Conservation (phyloP, 2,797 vertebrate genomes). For the Sebastes kiyomatsui region DNA sequence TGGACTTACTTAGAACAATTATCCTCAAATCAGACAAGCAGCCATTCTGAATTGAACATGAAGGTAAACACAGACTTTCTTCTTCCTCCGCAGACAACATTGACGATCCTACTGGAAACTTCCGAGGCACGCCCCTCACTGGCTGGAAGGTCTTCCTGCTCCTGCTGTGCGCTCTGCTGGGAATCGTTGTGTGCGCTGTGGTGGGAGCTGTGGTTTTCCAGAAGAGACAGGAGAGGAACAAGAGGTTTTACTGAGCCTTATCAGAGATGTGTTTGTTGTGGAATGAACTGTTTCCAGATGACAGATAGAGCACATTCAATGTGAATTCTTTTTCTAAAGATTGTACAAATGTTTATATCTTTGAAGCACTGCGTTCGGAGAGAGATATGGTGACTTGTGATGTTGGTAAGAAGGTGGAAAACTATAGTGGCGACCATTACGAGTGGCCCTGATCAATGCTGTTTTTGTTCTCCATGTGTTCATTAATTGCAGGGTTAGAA, state of each 20-base stretch:
- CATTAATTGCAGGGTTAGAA: conserved; percentile 6
- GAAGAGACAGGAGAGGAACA: conserved; percentile 97
- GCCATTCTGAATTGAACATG: not conserved
- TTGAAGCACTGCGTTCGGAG: conserved; percentile 64
- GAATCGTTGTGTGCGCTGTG: conserved; percentile 94
- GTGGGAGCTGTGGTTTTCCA: conserved; percentile 98
- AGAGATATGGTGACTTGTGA: not conserved
- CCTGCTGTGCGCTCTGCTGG: conserved; percentile 92
- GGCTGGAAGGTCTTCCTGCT: conserved; percentile 98
- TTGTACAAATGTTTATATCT: conserved; percentile 77
- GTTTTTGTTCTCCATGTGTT: conserved; percentile 11
- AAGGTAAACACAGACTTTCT: not conserved
- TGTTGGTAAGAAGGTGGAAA: not conserved
- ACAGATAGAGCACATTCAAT: conserved; percentile 65
- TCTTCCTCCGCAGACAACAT: conserved; percentile 86
- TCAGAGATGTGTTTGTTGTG: conserved; percentile 2
- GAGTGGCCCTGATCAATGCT: conserved; percentile 19
- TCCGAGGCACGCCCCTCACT: conserved; percentile 92
- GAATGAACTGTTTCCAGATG: conserved; percentile 51
- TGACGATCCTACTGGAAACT: conserved; percentile 96
- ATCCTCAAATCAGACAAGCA: not conserved
- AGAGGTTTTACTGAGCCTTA: conserved; percentile 92
- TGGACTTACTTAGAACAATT: not conserved
- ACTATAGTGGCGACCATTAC: not conserved
- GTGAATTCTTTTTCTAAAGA: conserved; percentile 77